Percentiles rank a stretch among this genome's conserved stretches.
Evolutionary conservation across 2,113 vertebrate genomes (phyloP).

Genomic region (Leuciscus idus): DNA sequence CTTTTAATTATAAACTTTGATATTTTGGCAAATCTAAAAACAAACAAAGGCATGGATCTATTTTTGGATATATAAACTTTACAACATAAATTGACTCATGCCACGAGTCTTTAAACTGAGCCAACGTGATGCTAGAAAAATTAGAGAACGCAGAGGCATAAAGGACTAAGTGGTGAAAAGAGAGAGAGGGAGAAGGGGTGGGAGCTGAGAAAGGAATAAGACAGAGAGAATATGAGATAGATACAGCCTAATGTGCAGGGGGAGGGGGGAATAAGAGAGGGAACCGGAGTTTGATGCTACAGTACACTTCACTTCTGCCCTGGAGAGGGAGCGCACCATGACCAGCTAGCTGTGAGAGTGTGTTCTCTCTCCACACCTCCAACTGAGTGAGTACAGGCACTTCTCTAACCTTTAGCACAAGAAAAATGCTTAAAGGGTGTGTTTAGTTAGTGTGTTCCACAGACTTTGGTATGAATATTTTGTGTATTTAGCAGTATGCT

Average conservation of each 20-base stretch:
- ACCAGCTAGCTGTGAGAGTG: slow-evolving; percentile 71
- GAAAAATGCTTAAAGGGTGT: neutral
- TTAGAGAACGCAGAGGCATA: neutral
- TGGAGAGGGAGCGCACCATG: slow-evolving; percentile 74
- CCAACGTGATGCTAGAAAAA: neutral
- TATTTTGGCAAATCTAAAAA: neutral
- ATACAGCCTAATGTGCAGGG: slow-evolving; percentile 37
- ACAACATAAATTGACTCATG: neutral
- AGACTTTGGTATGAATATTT: neutral
- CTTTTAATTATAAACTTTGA: neutral
- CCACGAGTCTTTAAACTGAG: neutral
- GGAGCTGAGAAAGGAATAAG: slow-evolving; percentile 31
- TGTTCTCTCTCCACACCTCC: slow-evolving; percentile 73
- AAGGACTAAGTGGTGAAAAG: slow-evolving; percentile 6
- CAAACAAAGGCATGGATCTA: neutral
- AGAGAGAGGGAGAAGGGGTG: slow-evolving; percentile 17
- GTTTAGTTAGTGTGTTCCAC: neutral
- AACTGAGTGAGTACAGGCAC: slow-evolving; percentile 74
- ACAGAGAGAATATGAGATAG: slow-evolving; percentile 28
- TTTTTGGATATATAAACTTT: neutral
- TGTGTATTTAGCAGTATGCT: neutral
- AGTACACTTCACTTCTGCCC: slow-evolving; percentile 76
- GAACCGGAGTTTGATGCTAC: slow-evolving; percentile 63
- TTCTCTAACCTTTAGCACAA: slow-evolving; percentile 10
- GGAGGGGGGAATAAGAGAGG: slow-evolving; percentile 61